phyloP scores from a whole-genome alignment of 1,140 invertebrate species.

The Anastatus disparis region DNA sequence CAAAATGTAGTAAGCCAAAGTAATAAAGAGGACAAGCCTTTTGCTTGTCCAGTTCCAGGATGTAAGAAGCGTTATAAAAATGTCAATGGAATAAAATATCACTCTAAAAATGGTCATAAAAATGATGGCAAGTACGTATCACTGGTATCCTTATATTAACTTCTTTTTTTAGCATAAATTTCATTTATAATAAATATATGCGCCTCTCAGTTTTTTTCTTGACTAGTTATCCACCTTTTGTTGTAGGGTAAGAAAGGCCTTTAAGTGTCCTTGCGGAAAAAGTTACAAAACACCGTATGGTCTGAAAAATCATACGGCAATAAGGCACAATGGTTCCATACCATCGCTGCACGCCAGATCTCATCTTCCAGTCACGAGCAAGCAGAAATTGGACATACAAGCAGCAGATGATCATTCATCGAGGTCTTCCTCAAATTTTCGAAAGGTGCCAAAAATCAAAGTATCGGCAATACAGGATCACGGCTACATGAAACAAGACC shows the following conservation, averaged over 20 bases:
- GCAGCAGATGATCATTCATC: not conserved
- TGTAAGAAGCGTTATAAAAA: constrained; percentile 89
- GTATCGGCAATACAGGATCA: constrained; percentile 60
- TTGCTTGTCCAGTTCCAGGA: constrained; percentile 83
- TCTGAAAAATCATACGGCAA: constrained; percentile 76
- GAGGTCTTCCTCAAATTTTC: not conserved
- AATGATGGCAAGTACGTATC: constrained; percentile 80
- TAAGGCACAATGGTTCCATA: constrained; percentile 67
- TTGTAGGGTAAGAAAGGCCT: constrained; percentile 78
- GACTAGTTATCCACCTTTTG: constrained; percentile 32
- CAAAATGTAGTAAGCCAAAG: constrained; percentile 49
- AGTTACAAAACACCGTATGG: constrained; percentile 83
- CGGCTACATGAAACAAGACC: constrained; percentile 54
- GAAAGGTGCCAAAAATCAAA: constrained; percentile 50
- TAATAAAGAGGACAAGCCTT: constrained; percentile 76
- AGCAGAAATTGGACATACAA: not conserved
- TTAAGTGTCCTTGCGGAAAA: constrained; percentile 85
- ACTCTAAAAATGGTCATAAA: constrained; percentile 86
- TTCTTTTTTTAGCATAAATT: too few relatives aligned
- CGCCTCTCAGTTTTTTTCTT: not conserved
- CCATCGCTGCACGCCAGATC: constrained; percentile 42
- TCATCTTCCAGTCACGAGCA: constrained; percentile 24
- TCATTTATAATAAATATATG: too few relatives aligned
- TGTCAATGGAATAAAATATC: constrained; percentile 89
- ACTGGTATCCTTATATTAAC: too few relatives aligned